phyloP scores from a whole-genome alignment of 64 coral and sea anemone genomes.

The Actinia tenebrosa region DNA sequence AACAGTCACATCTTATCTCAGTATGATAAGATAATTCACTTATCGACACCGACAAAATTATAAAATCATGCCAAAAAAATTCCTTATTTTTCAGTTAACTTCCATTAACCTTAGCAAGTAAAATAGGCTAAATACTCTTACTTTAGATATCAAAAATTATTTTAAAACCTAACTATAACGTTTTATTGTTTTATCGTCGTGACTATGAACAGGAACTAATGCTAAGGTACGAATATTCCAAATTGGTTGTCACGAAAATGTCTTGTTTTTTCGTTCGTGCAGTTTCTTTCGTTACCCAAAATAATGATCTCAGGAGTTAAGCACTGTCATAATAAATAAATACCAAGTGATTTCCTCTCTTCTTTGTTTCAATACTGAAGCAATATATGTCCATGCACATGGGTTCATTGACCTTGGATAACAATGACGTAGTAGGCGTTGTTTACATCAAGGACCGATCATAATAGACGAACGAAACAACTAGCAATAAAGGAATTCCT shows the following conservation, averaged over 20 bases:
- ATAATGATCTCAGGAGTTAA: background rate
- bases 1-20: background rate
- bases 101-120: no score
- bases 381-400: slow-evolving; percentile 6
- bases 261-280: background rate
- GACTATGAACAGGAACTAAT: background rate
- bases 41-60: background rate
- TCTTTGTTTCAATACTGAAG: background rate
- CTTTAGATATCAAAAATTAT: background rate
- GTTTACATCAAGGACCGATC: background rate
- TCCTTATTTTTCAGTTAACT: no score
- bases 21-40: background rate
- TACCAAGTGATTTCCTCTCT: background rate
- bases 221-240: background rate
- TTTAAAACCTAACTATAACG: background rate
- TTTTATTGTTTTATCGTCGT: background rate
- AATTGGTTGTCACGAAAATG: background rate
- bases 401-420: slow-evolving; percentile 8
- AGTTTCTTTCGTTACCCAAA: background rate
- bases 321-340: background rate
- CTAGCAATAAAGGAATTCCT: slow-evolving; percentile 8
- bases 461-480: background rate
- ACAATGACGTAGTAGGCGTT: slow-evolving; percentile 5
- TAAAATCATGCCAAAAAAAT: background rate
- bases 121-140: background rate